phyloP scores from a whole-genome alignment of 2,888 invertebrate species.

The Colostygia pectinataria region DNA sequence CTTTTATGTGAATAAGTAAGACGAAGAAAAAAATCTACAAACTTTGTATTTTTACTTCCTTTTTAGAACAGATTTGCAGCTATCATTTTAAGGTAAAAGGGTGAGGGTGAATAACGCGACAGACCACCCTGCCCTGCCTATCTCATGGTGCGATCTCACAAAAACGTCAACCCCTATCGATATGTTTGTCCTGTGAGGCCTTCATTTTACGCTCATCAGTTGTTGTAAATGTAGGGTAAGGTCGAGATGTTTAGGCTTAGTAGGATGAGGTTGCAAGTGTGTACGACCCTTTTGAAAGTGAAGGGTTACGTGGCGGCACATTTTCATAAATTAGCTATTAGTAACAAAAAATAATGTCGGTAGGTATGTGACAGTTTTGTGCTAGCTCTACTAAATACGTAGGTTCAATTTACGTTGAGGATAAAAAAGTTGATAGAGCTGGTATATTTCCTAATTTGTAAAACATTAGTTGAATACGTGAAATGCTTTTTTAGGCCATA shows the following conservation, averaged over 20 bases:
- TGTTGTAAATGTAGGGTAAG: slow-evolving; percentile 46
- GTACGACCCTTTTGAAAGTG: not conserved
- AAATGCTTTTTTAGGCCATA: slow-evolving; percentile 24
- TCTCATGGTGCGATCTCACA: slow-evolving; percentile 66
- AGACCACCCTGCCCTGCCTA: slow-evolving; percentile 76
- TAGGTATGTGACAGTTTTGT: no score
- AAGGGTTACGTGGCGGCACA: slow-evolving; percentile 7
- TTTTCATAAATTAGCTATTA: not conserved
- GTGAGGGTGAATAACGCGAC: slow-evolving; percentile 40
- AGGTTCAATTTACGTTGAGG: no score
- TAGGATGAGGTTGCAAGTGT: slow-evolving; percentile 20
- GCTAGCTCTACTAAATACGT: no score
- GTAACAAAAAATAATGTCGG: no score
- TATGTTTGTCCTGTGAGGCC: slow-evolving; percentile 74
- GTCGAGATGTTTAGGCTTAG: slow-evolving; percentile 19
- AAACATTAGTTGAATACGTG: not conserved
- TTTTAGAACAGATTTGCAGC: slow-evolving; percentile 1
- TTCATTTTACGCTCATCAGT: slow-evolving; percentile 63
- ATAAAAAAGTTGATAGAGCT: no score
- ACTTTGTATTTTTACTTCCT: not conserved
- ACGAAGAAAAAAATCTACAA: not conserved
- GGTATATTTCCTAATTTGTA: no score
- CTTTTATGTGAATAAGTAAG: not conserved
- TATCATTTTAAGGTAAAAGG: slow-evolving; percentile 18
- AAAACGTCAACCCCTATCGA: slow-evolving; percentile 69